These are phyloP conservation scores for Catocala fraxini DNA, from an alignment of 2,888 invertebrate species.

Conservation along the genomic window DNA sequence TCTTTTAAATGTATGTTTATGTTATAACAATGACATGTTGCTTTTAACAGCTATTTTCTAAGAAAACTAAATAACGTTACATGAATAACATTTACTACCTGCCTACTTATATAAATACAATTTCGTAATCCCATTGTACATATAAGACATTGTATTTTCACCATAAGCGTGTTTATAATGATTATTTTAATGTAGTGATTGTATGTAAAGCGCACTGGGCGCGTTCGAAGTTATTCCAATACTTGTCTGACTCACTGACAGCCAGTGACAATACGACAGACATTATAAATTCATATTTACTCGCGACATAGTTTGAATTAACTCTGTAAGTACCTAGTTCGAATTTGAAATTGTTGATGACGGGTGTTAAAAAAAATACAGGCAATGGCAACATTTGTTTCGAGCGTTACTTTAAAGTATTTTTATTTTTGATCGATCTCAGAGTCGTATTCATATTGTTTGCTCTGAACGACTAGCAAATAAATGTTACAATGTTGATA, in stretches of 20 bases:
- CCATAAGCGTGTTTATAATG: slow-evolving; percentile 42
- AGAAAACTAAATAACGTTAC: no score
- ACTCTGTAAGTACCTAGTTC: slow-evolving; percentile 17
- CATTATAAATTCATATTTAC: slow-evolving; percentile 44
- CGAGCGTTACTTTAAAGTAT: background rate
- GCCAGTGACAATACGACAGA: slow-evolving; percentile 39
- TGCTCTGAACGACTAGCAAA: background rate
- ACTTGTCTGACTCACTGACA: slow-evolving; percentile 48
- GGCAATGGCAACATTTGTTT: no score
- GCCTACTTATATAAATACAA: background rate
- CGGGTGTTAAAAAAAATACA: background rate
- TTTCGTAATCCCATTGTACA: slow-evolving; percentile 18
- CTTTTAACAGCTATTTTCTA: no score
- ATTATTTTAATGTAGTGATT: slow-evolving; percentile 59
- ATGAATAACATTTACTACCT: background rate
- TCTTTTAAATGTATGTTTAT: no score
- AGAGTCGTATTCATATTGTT: slow-evolving; percentile 1
- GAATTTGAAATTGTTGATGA: slow-evolving; percentile 12
- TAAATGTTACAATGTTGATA: slow-evolving; percentile 1
- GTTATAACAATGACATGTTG: no score
- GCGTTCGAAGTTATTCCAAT: slow-evolving; percentile 47
- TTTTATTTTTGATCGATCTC: background rate
- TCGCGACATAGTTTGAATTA: slow-evolving; percentile 24
- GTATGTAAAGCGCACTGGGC: slow-evolving; percentile 60
- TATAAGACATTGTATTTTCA: slow-evolving; percentile 24